phyloP scores from a whole-genome alignment of 2,113 vertebrate genomes.

The Caracal caracal region DNA sequence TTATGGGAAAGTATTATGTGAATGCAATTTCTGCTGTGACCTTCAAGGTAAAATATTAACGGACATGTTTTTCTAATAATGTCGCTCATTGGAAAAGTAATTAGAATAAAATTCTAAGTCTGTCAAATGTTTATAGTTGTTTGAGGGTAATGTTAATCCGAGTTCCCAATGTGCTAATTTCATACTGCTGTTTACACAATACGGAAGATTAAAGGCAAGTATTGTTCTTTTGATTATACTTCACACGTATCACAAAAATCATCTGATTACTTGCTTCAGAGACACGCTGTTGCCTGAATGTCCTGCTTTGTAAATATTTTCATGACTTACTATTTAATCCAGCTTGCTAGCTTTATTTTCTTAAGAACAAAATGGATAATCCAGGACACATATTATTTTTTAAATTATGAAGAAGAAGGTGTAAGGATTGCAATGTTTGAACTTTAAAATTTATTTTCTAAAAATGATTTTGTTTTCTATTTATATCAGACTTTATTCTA shows the following conservation, averaged over 20 bases:
- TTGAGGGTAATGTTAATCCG: slow-evolving; percentile 5
- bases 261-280: neutral
- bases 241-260: neutral
- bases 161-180: slow-evolving; percentile 43
- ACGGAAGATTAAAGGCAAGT: slow-evolving; percentile 42
- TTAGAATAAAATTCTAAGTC: slow-evolving; percentile 60
- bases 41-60: slow-evolving; percentile 74
- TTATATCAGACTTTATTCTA: neutral
- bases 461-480: neutral
- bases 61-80: slow-evolving; percentile 69
- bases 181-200: neutral
- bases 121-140: slow-evolving; percentile 57
- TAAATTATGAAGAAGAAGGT: neutral
- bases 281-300: neutral
- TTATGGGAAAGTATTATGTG: slow-evolving; percentile 70
- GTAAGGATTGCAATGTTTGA: neutral
- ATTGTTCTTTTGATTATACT: neutral
- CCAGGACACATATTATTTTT: neutral
- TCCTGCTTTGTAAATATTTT: neutral
- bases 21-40: slow-evolving; percentile 71
- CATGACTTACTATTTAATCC: neutral
- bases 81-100: slow-evolving; percentile 65
- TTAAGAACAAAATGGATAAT: neutral
- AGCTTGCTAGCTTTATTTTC: neutral
- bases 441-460: neutral